Conservation (phyloP, 2,888 invertebrate species). For the Papilio protenor region DNA sequence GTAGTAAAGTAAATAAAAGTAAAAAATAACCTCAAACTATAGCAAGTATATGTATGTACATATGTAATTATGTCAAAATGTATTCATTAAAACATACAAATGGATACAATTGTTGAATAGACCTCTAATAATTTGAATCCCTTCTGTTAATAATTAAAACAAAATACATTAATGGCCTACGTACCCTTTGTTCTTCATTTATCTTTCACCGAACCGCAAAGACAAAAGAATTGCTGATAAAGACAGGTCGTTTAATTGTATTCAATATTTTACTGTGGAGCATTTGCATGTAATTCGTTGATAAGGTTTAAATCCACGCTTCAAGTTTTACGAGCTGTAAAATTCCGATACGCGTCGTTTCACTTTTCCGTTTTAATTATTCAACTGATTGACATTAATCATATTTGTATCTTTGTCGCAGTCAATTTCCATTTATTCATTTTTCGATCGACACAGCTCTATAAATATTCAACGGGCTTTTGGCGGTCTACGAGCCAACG, state of each 20-base stretch:
- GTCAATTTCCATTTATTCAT: constrained; percentile 9
- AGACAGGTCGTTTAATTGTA: constrained; percentile 3
- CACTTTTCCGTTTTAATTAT: neutral
- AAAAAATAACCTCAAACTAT: neutral
- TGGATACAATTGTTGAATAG: neutral
- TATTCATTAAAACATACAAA: constrained; percentile 1
- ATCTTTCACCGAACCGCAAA: neutral
- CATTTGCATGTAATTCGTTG: constrained; percentile 6
- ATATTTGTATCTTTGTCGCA: constrained; percentile 9
- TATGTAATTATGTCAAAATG: neutral
- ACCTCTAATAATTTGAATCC: neutral
- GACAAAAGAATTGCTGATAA: constrained; percentile 11
- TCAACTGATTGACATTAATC: neutral
- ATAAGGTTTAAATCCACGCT: neutral
- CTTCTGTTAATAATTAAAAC: constrained; percentile 13
- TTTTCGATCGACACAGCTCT: constrained; percentile 6
- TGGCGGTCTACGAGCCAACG: neutral
- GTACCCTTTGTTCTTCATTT: constrained; percentile 5
- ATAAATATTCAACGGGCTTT: constrained; percentile 11
- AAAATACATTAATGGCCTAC: neutral
- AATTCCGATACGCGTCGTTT: neutral
- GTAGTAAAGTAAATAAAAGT: neutral
- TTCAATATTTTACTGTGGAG: neutral
- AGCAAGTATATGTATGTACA: neutral
- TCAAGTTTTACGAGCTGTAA: neutral